phyloP scores from a whole-genome alignment of 2,797 vertebrate genomes.

The Microhierax caerulescens region DNA sequence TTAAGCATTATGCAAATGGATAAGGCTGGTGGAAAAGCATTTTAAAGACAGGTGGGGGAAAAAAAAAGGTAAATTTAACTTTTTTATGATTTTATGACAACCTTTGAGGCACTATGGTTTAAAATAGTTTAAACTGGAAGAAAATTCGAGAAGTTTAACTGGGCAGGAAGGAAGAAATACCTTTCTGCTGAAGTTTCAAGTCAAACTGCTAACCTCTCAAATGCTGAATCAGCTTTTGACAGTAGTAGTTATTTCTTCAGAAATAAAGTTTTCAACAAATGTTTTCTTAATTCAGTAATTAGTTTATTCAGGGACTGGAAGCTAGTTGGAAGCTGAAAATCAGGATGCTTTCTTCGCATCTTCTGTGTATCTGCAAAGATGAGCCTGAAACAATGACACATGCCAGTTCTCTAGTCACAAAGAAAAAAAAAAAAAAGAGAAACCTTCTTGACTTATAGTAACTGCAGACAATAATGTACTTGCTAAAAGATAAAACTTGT shows the following conservation, averaged over 20 bases:
- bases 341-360: not conserved
- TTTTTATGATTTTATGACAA: not conserved
- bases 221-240: not conserved
- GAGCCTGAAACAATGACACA: fast-evolving
- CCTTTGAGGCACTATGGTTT: not conserved
- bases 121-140: not conserved
- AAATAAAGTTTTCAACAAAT: not conserved
- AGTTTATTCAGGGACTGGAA: not conserved
- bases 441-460: not conserved
- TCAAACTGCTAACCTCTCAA: not conserved
- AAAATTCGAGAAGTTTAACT: not conserved
- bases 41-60: not conserved
- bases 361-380: not conserved
- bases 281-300: not conserved
- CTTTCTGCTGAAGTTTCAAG: not conserved
- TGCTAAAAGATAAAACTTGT: not conserved
- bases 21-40: not conserved
- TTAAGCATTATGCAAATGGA: not conserved
- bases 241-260: not conserved
- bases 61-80: not conserved
- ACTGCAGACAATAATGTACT: not conserved
- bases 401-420: not conserved
- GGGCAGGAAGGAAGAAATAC: not conserved
- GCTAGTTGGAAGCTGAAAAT: not conserved
- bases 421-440: not conserved